These are phyloP conservation scores for Pelmatolapia mariae DNA, from an alignment of 2,113 vertebrate species.

Conservation along the genomic window DNA sequence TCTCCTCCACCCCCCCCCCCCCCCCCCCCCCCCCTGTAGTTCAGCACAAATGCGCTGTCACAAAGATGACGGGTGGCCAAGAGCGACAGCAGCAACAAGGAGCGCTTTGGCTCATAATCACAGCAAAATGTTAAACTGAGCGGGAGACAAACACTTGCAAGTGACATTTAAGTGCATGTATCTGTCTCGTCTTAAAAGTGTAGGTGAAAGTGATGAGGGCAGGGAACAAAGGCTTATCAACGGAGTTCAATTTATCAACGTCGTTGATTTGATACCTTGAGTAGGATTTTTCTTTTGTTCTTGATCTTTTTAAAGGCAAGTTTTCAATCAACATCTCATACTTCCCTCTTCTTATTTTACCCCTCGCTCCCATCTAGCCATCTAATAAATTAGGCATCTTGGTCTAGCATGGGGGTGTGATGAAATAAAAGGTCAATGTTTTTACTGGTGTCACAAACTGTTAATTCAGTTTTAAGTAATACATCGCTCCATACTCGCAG, in stretches of 20 bases:
- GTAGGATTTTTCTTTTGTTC: neutral
- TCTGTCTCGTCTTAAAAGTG: neutral
- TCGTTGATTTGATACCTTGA: neutral
- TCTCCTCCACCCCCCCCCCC: neutral
- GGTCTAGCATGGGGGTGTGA: neutral
- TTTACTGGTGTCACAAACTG: neutral
- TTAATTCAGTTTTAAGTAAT: neutral
- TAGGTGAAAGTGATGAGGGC: neutral
- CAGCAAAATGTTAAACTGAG: conserved; percentile 3
- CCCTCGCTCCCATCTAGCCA: neutral
- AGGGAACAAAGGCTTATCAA: neutral
- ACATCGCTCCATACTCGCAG: neutral
- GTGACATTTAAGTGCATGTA: conserved; percentile 4
- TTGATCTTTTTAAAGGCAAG: neutral
- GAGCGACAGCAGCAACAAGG: neutral
- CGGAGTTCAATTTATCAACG: neutral
- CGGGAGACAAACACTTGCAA: neutral
- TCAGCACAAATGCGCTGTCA: neutral
- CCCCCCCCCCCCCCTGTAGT: neutral
- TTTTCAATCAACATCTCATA: neutral
- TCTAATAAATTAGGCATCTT: neutral
- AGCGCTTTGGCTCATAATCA: neutral
- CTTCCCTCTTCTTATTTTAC: neutral
- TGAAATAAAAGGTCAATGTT: conserved; percentile 1
- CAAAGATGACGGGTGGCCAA: neutral